phyloP scores from a whole-genome alignment of 1,140 invertebrate genomes.

The Drosophila sp. region DNA sequence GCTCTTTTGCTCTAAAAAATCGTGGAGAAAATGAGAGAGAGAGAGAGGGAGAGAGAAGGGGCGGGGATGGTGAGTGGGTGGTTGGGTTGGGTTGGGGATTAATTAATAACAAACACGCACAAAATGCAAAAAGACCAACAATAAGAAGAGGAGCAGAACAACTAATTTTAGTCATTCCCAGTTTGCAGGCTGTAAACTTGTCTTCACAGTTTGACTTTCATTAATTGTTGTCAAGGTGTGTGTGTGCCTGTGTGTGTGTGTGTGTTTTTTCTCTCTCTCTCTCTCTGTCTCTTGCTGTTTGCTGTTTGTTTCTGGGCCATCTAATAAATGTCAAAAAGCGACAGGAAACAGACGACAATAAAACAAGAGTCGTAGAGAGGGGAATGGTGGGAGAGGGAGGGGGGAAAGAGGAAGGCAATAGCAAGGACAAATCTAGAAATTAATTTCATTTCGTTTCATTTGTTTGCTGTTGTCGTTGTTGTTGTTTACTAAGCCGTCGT shows the following conservation, averaged over 20 bases:
- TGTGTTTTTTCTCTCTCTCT: background rate
- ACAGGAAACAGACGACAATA: constrained; percentile 19
- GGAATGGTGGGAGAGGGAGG: background rate
- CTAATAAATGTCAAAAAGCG: constrained; percentile 54
- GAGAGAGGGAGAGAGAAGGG: background rate
- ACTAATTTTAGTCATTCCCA: constrained; percentile 55
- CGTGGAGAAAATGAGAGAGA: background rate
- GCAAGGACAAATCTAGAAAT: constrained; percentile 56
- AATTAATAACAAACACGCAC: constrained; percentile 72
- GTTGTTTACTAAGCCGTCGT: constrained; percentile 24
- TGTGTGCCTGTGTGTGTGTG: background rate
- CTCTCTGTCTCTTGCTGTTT: background rate
- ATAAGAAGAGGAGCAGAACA: constrained; percentile 34
- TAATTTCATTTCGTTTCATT: constrained; percentile 65
- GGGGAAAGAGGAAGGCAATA: background rate
- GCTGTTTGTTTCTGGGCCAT: constrained; percentile 7
- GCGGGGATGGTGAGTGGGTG: no score
- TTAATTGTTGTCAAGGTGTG: constrained; percentile 53
- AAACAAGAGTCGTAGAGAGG: constrained; percentile 2
- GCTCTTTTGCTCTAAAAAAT: constrained; percentile 16
- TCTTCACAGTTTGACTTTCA: constrained; percentile 44
- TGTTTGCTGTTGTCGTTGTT: constrained; percentile 5
- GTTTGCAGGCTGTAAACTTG: constrained; percentile 41
- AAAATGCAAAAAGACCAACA: constrained; percentile 24
- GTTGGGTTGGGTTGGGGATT: constrained; percentile 35